Evolutionary conservation across 2,888 invertebrate species (phyloP), one percentile per base, ranked within the genome.

Genomic region (Campoplex capitator): DNA sequence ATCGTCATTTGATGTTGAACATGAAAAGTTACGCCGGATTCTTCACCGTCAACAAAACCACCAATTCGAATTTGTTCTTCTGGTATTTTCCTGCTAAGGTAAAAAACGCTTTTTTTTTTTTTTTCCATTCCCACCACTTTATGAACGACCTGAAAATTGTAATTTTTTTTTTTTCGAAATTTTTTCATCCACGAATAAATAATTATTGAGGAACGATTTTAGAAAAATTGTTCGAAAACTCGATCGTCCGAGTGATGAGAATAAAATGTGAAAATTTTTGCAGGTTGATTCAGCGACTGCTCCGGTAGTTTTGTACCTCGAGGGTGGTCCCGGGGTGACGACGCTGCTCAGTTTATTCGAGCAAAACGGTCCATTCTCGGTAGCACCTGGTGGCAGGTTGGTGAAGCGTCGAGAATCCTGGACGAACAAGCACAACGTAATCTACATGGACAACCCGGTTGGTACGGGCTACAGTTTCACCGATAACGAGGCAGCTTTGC

Each of bases 381-480:
- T 97, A 0, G 95, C 95, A 75, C 89, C 89, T 11, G 93, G 93
- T 45, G 91, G 95, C 92, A 94, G 93, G 90, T 93, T 97, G 78
- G 95, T 95, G 88, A 95, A 96, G 88, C 96, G 98, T 51, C 96
- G 97, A 90, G 97, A 97, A 90, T 96, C 97, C 16, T 99, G 99
- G 99, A 97, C 96, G 78, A 94, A 96, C 67, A 96, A 96, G 11
- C 97, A 98, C 93, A 97, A 97, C 90, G 94, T 99, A 58, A 96
- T 99, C 81, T 99, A 98, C 93, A 97, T 99, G 82, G 99, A 99
- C 93, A 99, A 98, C 94, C 99, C 99, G 0, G 98, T 98, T 0
- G 98, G 98, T 3, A 97, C 98, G 3, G 99, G 99, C 0, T 99
- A 97, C 93, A 98, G 98, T 94, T 98, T 98, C 92, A 98, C 98